Percentiles rank a stretch among this genome's conserved stretches.
Evolutionary conservation across 2,113 vertebrate genomes (phyloP).

Genomic region (Panurus biarmicus): DNA sequence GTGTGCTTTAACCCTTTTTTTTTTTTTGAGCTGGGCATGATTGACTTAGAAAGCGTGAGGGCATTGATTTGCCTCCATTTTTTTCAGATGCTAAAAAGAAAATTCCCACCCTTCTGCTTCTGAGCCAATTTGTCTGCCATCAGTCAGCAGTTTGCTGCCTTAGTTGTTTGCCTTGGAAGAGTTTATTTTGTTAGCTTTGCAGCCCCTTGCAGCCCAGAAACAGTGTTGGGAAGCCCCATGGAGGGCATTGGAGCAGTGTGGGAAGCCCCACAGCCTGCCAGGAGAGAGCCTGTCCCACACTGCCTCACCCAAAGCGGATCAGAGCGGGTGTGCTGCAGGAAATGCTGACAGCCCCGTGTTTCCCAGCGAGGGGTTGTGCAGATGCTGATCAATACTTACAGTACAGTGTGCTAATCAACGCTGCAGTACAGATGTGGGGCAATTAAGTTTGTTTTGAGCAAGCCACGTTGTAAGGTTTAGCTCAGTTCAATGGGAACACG

Average conservation of each 20-base stretch:
- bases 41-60: background rate
- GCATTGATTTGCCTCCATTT: background rate
- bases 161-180: background rate
- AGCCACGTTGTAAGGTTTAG: background rate
- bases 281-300: background rate
- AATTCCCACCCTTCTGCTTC: background rate
- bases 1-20: background rate
- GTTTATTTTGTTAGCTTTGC: background rate
- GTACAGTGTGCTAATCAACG: background rate
- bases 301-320: fast-evolving
- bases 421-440: background rate
- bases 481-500: background rate
- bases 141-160: background rate
- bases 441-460: background rate
- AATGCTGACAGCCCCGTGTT: background rate
- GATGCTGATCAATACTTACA: background rate
- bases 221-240: fast-evolving
- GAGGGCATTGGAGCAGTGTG: fast-evolving
- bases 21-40: background rate
- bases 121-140: background rate
- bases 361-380: background rate
- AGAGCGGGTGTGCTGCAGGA: fast-evolving
- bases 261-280: background rate
- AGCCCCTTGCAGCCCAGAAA: background rate
- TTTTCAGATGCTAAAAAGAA: background rate